Evolutionary conservation across 1,140 invertebrate species (phyloP), one percentile per base, ranked within the genome.

Genomic region (Hyles euphorbiae): DNA sequence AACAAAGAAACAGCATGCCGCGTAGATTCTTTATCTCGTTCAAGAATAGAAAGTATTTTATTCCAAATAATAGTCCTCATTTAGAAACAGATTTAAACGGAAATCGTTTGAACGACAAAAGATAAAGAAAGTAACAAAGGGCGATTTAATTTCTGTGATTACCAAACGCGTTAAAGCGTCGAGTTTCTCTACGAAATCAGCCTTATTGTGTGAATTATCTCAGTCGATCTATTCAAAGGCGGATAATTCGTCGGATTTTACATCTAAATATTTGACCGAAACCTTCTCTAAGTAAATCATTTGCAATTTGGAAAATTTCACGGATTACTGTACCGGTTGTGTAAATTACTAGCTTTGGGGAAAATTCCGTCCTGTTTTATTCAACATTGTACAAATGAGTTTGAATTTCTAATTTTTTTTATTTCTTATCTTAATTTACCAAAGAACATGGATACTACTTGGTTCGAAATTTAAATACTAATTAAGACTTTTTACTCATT

Each of bases 81-180:
- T 68, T 60, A 57, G 55, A 62, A 56, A 63, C 58, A 67, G 55
- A 56, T 40, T 48, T 58, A 53, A 63, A 56, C 47, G 44, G 49
- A 45, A 53, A 43, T 56, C 56, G 60, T 67, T 48, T 74, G 63
- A 67, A 64, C 67, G 65, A 63, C 62, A 67, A 69, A 71, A 63
- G 70, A 61, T 56, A 59, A 53, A 40, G 52, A 60, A 65, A 63
- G 54, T 58, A 65, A 74, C 67, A 68, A 71, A 76, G 63, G 63
- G 53, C 53, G 62, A 56, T 50, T 71, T 65, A 68, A 65, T 71
- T 63, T 65, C 67, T 70, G 68, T 69, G 64, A 64, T 69, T 66
- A 64, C 71, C 65, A 65, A 74, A 70, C 66, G 65, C 45, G 61
- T 59, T 65, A 65, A 61, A 67, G 65, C 60, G 55, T 59, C 53